Conservation (phyloP, 2,888 invertebrate species). For the Conistra vaccinii region DNA sequence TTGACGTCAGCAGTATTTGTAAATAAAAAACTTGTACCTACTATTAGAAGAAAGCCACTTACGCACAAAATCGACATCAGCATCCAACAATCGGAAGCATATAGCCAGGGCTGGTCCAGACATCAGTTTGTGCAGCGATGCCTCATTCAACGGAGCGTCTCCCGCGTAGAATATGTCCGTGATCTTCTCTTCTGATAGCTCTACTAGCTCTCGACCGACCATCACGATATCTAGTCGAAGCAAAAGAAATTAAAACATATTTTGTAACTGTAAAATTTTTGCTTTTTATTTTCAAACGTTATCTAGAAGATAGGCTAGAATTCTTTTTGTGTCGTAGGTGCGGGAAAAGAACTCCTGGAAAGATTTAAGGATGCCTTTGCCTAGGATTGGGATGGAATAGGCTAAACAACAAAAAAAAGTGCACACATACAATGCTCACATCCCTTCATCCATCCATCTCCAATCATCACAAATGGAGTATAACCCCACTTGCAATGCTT, state of each 20-base stretch:
- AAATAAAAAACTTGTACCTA: no score
- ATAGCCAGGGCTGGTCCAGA: conserved; percentile 81
- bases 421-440: neutral
- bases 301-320: neutral
- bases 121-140: conserved; percentile 77
- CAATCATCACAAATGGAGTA: no score
- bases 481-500: no score
- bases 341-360: neutral
- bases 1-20: no score
- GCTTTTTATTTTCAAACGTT: neutral
- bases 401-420: neutral
- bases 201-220: conserved; percentile 83
- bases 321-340: neutral
- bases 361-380: neutral
- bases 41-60: conserved; percentile 59
- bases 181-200: conserved; percentile 77
- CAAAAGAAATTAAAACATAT: neutral
- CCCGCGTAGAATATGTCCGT: conserved; percentile 82
- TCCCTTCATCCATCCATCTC: no score
- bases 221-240: conserved; percentile 82
- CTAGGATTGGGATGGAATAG: neutral
- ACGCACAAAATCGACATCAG: conserved; percentile 82
- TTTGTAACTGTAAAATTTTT: neutral
- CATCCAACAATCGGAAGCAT: conserved; percentile 81
- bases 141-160: conserved; percentile 83